These are phyloP conservation scores for Gonocerus acuteangulatus DNA, from an alignment of 2,888 invertebrate species.

Conservation along the genomic window DNA sequence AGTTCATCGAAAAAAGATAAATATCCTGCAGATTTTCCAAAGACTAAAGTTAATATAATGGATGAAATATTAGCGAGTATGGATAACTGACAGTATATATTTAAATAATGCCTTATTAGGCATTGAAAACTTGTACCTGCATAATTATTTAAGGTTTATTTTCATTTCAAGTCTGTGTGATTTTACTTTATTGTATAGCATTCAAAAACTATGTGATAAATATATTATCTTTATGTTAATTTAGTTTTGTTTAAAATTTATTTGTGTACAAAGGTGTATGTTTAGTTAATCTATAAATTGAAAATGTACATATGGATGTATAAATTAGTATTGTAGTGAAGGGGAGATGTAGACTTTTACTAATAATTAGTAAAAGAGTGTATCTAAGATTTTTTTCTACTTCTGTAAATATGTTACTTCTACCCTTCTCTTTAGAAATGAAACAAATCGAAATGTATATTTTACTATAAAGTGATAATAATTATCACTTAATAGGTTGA, in stretches of 20 bases:
- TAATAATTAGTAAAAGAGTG: neutral
- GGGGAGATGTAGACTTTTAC: constrained; percentile 9
- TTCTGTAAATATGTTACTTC: too few species aligned
- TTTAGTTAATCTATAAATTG: neutral
- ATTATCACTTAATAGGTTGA: neutral
- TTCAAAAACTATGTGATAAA: constrained; percentile 18
- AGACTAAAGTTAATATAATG: constrained; percentile 18
- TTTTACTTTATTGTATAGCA: constrained; percentile 1
- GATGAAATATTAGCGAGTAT: constrained; percentile 17
- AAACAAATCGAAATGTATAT: constrained; percentile 6
- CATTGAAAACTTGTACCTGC: constrained; percentile 16
- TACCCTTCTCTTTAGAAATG: neutral
- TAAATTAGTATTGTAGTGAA: constrained; percentile 10
- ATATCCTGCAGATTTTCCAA: constrained; percentile 7
- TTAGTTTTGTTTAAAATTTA: neutral
- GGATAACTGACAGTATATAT: constrained; percentile 10
- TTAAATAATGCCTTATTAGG: neutral
- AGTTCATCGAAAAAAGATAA: constrained; percentile 6
- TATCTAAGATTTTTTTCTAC: neutral
- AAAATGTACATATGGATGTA: constrained; percentile 2
- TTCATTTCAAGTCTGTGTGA: neutral
- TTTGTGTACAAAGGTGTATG: constrained; percentile 2
- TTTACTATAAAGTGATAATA: constrained; percentile 11
- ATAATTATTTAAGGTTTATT: constrained; percentile 1
- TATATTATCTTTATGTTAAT: constrained; percentile 1